Conservation (phyloP, 2,113 vertebrate species). For the Malurus cyaneus region DNA sequence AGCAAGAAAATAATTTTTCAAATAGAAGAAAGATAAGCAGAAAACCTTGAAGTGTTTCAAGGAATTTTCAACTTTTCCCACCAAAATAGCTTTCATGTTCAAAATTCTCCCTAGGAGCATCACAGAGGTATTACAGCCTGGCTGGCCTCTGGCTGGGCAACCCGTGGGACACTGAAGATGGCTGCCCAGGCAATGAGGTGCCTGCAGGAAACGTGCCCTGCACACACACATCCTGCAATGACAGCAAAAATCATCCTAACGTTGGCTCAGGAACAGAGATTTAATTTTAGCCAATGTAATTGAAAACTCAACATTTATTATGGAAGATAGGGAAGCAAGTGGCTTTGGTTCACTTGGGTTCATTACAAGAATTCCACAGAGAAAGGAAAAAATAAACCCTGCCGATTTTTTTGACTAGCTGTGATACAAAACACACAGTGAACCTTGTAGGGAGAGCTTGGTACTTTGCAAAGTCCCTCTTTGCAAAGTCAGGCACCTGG, state of each 20-base stretch:
- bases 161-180: background rate
- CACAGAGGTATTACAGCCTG: background rate
- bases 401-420: background rate
- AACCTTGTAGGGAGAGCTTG: background rate
- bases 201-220: background rate
- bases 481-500: background rate
- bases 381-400: background rate
- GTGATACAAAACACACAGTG: background rate
- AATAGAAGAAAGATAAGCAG: background rate
- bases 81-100: background rate
- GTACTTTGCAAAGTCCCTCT: background rate
- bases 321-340: background rate
- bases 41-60: background rate
- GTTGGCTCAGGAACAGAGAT: background rate
- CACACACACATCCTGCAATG: rapidly evolving
- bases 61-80: background rate
- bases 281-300: background rate
- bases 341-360: background rate
- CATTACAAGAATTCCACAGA: background rate
- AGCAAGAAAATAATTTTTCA: background rate
- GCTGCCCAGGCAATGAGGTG: background rate
- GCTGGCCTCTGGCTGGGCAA: background rate
- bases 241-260: background rate
- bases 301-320: background rate
- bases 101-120: background rate